phyloP scores from a whole-genome alignment of 2,888 invertebrate species.

The Cloeon dipterum region DNA sequence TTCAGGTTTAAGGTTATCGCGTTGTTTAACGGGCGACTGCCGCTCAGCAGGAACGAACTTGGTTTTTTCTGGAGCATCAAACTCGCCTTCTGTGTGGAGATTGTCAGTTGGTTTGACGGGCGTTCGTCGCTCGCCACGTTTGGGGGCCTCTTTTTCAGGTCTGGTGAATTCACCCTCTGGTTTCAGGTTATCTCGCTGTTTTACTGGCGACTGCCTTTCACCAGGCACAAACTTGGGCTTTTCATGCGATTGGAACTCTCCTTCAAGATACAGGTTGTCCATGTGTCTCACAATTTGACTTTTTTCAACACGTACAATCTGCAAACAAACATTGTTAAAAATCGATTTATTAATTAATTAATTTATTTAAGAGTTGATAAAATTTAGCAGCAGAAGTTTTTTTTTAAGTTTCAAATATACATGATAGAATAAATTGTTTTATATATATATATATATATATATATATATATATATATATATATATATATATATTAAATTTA shows the following conservation, averaged over 20 bases:
- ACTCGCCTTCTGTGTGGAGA: conserved; percentile 23
- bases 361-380: too few species aligned
- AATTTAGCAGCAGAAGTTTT: too few species aligned
- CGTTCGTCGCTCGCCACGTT: conserved; percentile 12
- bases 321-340: conserved; percentile 7
- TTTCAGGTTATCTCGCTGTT: conserved; percentile 12
- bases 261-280: conserved; percentile 26
- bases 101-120: conserved; percentile 17
- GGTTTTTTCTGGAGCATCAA: conserved; percentile 25
- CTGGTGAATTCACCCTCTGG: conserved; percentile 15
- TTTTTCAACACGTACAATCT: conserved; percentile 9
- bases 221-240: conserved; percentile 1
- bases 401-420: too few species aligned
- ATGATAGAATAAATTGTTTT: too few species aligned
- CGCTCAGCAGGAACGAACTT: conserved; percentile 14
- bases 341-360: too few species aligned
- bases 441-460: too few species aligned
- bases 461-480: too few species aligned
- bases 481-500: too few species aligned
- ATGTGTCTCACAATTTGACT: conserved; percentile 11
- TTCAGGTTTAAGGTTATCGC: conserved; percentile 20
- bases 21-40: conserved; percentile 13
- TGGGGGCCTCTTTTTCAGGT: conserved; percentile 14
- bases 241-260: conserved; percentile 25
- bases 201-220: conserved; percentile 10